These are phyloP conservation scores for Scaptomyza montana DNA, from an alignment of 1,140 invertebrate species.

Conservation along the genomic window DNA sequence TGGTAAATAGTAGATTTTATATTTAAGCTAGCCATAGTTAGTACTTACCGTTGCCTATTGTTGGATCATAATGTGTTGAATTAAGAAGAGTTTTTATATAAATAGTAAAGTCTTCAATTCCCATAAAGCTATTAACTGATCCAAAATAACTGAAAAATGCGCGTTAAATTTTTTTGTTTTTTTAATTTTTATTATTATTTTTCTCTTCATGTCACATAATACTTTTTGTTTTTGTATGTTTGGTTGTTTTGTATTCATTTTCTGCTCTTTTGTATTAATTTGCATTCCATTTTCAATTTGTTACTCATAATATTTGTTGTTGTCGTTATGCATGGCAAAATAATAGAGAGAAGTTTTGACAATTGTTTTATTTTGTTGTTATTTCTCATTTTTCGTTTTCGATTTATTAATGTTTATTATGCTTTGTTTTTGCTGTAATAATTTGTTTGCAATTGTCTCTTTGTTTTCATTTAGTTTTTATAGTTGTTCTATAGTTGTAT, in stretches of 20 bases:
- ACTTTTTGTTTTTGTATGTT: constrained; percentile 18
- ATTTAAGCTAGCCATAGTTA: too few species aligned
- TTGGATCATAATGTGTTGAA: too few species aligned
- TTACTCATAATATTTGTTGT: constrained; percentile 28
- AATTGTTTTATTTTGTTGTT: constrained; percentile 19
- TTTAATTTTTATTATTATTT: constrained; percentile 37
- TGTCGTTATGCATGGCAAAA: constrained; percentile 26
- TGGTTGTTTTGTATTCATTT: constrained; percentile 4
- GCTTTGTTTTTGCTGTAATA: constrained; percentile 2
- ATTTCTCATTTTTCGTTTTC: constrained; percentile 6
- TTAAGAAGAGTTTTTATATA: too few species aligned
- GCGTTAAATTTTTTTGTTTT: constrained; percentile 22
- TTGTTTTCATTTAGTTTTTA: constrained; percentile 28
- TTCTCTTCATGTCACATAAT: constrained; percentile 39
- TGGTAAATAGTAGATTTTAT: too few species aligned
- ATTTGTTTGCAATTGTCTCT: constrained; percentile 27
- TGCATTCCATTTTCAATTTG: constrained; percentile 31
- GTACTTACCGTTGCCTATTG: neutral
- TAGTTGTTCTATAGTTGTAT: constrained; percentile 26
- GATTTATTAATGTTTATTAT: constrained; percentile 12
- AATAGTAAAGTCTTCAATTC: neutral
- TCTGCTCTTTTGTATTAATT: constrained; percentile 23
- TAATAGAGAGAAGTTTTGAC: constrained; percentile 32
- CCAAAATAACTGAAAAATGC: constrained; percentile 6
- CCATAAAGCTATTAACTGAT: neutral